Conservation (phyloP, 2,113 vertebrate genomes). For the Corapipo altera region DNA sequence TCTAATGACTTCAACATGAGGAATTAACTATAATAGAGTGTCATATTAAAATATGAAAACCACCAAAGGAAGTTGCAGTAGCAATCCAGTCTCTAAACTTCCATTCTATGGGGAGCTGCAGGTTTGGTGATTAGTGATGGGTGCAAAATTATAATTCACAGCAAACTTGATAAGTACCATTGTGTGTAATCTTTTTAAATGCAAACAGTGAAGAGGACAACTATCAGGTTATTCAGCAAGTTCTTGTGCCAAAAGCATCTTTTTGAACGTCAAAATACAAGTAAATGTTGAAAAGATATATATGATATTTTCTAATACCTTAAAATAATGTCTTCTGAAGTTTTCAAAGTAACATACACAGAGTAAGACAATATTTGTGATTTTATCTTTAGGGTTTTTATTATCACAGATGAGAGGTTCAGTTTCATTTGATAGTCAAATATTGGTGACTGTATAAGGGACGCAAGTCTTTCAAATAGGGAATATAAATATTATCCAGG, state of each 20-base stretch:
- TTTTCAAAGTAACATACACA: background rate
- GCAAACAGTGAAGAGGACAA: background rate
- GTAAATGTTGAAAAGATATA: background rate
- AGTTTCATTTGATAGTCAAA: background rate
- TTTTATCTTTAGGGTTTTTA: background rate
- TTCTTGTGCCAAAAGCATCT: background rate
- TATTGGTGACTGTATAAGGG: background rate
- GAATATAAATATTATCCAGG: background rate
- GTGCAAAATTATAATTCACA: background rate
- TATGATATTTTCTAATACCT: background rate
- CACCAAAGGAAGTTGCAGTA: background rate
- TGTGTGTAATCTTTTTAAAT: background rate
- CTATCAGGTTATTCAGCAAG: background rate
- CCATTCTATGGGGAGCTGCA: background rate
- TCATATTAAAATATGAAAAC: constrained; percentile 55
- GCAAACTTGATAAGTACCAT: background rate
- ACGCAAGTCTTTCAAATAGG: background rate
- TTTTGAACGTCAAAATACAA: background rate
- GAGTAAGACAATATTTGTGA: background rate
- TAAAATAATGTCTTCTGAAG: background rate
- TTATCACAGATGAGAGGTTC: background rate
- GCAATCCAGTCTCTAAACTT: background rate
- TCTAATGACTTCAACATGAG: constrained; percentile 22
- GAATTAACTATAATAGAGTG: constrained; percentile 25
- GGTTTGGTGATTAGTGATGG: background rate